Percentiles rank a stretch among this genome's conserved stretches.
Evolutionary conservation across 2,797 vertebrate genomes (phyloP).

Genomic region (Myiotriccus ornatus): DNA sequence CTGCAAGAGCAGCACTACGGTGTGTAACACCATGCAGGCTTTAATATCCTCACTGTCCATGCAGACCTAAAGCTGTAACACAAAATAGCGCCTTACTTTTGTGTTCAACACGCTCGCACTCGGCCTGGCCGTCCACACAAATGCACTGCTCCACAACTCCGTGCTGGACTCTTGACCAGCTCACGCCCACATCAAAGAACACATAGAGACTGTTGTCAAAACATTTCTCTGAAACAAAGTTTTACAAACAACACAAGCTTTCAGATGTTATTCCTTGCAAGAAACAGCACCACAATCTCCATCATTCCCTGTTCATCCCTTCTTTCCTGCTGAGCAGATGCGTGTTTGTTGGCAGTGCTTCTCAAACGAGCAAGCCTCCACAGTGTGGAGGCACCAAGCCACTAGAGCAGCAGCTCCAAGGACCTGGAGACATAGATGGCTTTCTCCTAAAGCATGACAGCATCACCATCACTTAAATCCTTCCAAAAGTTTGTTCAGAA

Average conservation of each 20-base stretch:
- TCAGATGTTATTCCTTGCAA: neutral
- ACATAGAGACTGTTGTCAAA: slow-evolving; percentile 84
- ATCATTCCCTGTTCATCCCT: neutral
- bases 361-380: neutral
- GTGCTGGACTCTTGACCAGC: slow-evolving; percentile 85
- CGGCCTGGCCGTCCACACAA: slow-evolving; percentile 70
- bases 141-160: slow-evolving; percentile 84
- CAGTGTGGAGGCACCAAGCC: neutral
- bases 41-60: neutral
- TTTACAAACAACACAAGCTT: neutral
- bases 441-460: neutral
- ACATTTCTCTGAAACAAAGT: slow-evolving; percentile 82
- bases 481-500: neutral
- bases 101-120: slow-evolving; percentile 77
- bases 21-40: neutral
- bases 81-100: slow-evolving; percentile 72
- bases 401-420: neutral
- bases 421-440: neutral
- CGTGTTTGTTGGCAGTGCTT: neutral
- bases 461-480: neutral
- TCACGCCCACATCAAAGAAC: slow-evolving; percentile 81
- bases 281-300: neutral
- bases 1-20: neutral
- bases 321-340: neutral
- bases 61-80: neutral